Percentiles rank a stretch among this genome's conserved stretches.
These are phyloP conservation scores for Drosophila bocki DNA, from an alignment of 1,140 invertebrate species.

Conservation along the genomic window DNA sequence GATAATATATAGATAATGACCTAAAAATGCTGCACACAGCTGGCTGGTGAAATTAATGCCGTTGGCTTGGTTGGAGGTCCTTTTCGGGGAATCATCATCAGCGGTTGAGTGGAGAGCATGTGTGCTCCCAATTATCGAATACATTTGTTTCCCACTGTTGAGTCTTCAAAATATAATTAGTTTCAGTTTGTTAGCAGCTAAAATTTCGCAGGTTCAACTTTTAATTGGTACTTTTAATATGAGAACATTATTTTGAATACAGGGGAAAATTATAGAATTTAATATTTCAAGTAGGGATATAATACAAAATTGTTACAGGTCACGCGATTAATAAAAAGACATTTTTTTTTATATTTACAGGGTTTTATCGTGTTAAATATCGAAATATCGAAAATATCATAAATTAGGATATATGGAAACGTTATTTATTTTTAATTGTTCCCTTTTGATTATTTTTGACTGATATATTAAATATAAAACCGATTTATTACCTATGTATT, in stretches of 20 bases:
- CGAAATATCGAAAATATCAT: too few relatives aligned
- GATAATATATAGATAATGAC: constrained; percentile 42
- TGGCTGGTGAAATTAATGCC: constrained; percentile 20
- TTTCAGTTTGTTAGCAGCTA: constrained; percentile 2
- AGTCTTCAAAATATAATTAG: constrained; percentile 9
- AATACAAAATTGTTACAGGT: neutral
- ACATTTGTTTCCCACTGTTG: constrained; percentile 16
- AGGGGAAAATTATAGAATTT: neutral
- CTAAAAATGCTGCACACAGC: constrained; percentile 16
- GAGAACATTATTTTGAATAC: neutral
- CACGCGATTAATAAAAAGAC: neutral
- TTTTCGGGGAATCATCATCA: constrained; percentile 13
- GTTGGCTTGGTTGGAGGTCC: constrained; percentile 4
- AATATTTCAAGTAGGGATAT: neutral
- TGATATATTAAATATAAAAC: too few relatives aligned
- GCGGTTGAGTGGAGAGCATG: neutral
- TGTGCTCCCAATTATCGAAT: constrained; percentile 30
- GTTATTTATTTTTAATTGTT: too few relatives aligned
- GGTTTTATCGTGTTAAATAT: too few relatives aligned
- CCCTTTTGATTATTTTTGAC: too few relatives aligned
- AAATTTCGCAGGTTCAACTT: neutral
- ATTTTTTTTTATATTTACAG: too few relatives aligned
- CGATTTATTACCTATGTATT: too few relatives aligned
- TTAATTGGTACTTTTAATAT: constrained; percentile 1
- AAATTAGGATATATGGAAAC: too few relatives aligned